Evolutionary conservation across 2,797 vertebrate genomes (phyloP), one percentile per base, ranked within the genome.

Genomic region (Enteromius unitaeniatus): DNA sequence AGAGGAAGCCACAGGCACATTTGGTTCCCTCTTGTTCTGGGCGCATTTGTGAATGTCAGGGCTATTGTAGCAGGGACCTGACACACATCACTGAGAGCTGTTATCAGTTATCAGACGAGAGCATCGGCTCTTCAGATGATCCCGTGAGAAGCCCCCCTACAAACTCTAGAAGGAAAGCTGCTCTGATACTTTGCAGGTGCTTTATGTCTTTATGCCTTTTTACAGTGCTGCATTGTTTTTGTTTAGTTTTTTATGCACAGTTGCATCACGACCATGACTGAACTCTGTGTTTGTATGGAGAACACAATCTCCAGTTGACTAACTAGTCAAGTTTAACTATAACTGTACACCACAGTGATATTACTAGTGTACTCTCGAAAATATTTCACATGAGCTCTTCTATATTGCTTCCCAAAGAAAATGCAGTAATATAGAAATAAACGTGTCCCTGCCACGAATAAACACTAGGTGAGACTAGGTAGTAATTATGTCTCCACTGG

Each of bases 71-170:
- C 34, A 3, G 31, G 6, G 65, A 58, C 51, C 68, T 55, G 65
- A 58, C 78, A 40, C 47, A 69, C 78, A 58, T 80, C 65, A 64
- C 37, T 53, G 78, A 80, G 65, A 80, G 78, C 65, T 69, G 49
- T 69, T 80, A 55, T 79, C 77, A n/a, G 77, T 67, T 23, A 37
- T 65, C 64, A 69, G 65, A 40, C 51, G 1, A 19, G 28, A 21
- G 60, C 45, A 65, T 49, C 60, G 31, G 42, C 60, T 49, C 58
- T 67, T 67, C 65, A 68, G 28, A 31, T 19, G 60, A 62, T 23
- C 37, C 67, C 6, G 11, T 15, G 45, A 75, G 72, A 75, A 53
- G 47, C 28, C 26, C 62, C 75, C 64, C 4, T 45, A 42, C 8
- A 28, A 31, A 47, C 40, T 67, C 8, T 31, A 67, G 77, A 64